These are phyloP conservation scores for Coturnix japonica DNA, from an alignment of 2,113 vertebrate species.

Conservation along the genomic window DNA sequence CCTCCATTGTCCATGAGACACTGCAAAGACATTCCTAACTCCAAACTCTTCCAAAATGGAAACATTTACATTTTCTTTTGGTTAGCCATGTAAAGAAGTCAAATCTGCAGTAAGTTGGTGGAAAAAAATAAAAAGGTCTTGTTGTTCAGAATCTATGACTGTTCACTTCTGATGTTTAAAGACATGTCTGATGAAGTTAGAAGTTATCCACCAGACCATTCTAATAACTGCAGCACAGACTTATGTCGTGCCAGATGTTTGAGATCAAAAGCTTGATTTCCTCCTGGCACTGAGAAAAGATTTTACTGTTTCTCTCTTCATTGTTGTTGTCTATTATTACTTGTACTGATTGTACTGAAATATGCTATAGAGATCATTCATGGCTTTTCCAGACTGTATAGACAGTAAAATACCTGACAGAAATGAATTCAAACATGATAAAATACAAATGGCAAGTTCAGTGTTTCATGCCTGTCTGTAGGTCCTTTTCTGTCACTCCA, in stretches of 20 bases:
- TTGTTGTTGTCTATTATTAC: neutral
- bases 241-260: neutral
- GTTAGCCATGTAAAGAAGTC: neutral
- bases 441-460: neutral
- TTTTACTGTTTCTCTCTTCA: neutral
- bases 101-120: neutral
- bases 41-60: neutral
- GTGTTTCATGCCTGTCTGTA: neutral
- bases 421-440: neutral
- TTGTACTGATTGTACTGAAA: neutral
- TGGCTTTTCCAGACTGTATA: accelerated
- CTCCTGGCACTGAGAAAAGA: neutral
- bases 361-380: neutral
- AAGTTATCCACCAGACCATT: neutral
- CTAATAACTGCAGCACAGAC: constrained; percentile 11
- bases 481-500: neutral
- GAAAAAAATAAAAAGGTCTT: neutral
- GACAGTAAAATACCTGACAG: neutral
- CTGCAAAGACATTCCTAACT: neutral
- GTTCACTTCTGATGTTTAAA: neutral
- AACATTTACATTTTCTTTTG: neutral
- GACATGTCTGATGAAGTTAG: neutral
- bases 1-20: neutral
- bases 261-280: constrained; percentile 16
- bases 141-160: neutral